Percentiles rank a stretch among this genome's conserved stretches.
These are phyloP conservation scores for Elachura formosa DNA, from an alignment of 2,113 vertebrate genomes.

Conservation along the genomic window DNA sequence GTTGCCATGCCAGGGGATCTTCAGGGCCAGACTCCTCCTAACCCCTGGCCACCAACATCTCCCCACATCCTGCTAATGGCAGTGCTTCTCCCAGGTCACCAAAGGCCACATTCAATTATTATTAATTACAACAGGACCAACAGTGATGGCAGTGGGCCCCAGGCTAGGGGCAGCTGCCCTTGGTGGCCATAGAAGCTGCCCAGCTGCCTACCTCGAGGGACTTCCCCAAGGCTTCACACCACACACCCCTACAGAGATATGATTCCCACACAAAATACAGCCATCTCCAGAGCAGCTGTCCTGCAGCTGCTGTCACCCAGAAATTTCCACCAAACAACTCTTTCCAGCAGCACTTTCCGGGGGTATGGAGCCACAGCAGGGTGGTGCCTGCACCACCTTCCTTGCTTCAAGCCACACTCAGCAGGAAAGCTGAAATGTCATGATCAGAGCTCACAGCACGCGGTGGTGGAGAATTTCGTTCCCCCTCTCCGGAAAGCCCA, in stretches of 20 bases:
- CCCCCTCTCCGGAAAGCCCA: accelerated
- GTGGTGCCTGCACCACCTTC: not conserved
- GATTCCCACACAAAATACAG: not conserved
- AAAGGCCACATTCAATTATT: not conserved
- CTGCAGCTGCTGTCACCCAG: not conserved
- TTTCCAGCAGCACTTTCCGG: not conserved
- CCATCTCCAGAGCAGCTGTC: not conserved
- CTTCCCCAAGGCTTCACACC: not conserved
- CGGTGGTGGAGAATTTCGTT: not conserved
- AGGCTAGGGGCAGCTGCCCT: accelerated
- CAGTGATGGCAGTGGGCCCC: not conserved
- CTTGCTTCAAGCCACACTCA: conserved; percentile 1
- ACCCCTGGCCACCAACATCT: accelerated
- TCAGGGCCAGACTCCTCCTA: accelerated
- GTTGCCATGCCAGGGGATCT: not conserved
- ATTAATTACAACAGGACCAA: not conserved
- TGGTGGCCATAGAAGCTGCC: not conserved
- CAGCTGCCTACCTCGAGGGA: accelerated
- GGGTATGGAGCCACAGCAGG: not conserved
- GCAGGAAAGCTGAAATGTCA: not conserved
- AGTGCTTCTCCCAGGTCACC: not conserved
- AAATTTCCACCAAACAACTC: not conserved
- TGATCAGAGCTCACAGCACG: not conserved
- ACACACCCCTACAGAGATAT: not conserved
- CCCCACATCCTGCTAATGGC: not conserved